These are phyloP conservation scores for Equus quagga DNA, from an alignment of 2,113 vertebrate species.

Conservation along the genomic window DNA sequence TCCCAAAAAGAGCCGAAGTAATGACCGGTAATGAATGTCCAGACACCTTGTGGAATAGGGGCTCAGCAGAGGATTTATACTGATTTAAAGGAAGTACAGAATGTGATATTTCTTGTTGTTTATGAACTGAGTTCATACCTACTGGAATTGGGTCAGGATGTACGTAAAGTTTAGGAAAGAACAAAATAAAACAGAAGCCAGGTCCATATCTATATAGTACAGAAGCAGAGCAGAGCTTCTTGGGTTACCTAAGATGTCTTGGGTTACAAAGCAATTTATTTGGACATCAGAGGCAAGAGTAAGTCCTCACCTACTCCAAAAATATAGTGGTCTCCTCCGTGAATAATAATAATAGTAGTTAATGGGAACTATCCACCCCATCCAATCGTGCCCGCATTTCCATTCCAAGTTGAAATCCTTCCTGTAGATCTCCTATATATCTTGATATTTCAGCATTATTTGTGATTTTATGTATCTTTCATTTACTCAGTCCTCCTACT, in stretches of 20 bases:
- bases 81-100: conserved; percentile 2
- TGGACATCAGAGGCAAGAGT: neutral
- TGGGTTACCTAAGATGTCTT: neutral
- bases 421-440: neutral
- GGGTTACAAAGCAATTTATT: neutral
- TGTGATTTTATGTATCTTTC: neutral
- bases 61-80: neutral
- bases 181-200: conserved; percentile 28
- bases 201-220: neutral
- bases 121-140: neutral
- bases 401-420: neutral
- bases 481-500: neutral
- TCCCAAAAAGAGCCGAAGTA: neutral
- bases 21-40: neutral
- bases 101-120: neutral
- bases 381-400: neutral
- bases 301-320: neutral
- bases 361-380: neutral
- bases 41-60: neutral
- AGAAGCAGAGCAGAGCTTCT: neutral
- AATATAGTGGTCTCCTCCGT: neutral
- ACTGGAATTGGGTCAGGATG: neutral
- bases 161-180: neutral
- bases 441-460: neutral
- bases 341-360: neutral